These are phyloP conservation scores for Vireo griseus DNA, from an alignment of 2,797 vertebrate species.

Conservation along the genomic window DNA sequence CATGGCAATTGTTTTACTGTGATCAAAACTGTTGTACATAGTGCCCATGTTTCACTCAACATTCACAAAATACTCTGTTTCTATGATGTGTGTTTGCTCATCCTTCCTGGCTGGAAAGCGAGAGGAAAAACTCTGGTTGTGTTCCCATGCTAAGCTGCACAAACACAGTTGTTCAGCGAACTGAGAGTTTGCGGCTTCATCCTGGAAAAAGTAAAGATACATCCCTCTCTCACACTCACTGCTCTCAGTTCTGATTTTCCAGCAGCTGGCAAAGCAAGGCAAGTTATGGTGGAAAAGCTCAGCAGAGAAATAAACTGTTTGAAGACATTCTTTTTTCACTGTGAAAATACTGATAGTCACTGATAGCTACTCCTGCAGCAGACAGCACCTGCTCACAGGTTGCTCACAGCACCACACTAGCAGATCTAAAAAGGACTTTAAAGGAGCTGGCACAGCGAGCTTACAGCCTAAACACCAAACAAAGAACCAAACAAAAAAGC, in stretches of 20 bases:
- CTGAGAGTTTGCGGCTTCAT: background rate
- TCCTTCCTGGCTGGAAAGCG: conserved; percentile 25
- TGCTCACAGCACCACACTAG: background rate
- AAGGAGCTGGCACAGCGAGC: background rate
- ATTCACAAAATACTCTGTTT: conserved; percentile 18
- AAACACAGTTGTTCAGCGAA: background rate
- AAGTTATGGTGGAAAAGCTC: background rate
- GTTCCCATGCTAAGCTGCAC: background rate
- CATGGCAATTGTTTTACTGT: conserved; percentile 21
- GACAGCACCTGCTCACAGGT: accelerated
- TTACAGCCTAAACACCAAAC: background rate
- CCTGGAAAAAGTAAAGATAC: background rate
- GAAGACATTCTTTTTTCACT: background rate
- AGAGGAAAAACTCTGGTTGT: background rate
- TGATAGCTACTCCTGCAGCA: background rate
- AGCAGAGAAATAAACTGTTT: background rate
- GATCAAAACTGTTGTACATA: background rate
- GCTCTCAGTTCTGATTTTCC: background rate
- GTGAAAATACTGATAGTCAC: background rate
- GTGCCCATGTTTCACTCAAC: background rate
- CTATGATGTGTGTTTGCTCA: conserved; percentile 20
- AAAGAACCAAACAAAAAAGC: background rate
- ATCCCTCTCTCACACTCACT: background rate
- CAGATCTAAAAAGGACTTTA: background rate
- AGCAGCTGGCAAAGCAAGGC: background rate